A percentile compares a stretch with the other conserved stretches of the same genome.
phyloP scores from a whole-genome alignment of 35 echinoderm and acorn worm species.

The Stichopus chloronotus region DNA sequence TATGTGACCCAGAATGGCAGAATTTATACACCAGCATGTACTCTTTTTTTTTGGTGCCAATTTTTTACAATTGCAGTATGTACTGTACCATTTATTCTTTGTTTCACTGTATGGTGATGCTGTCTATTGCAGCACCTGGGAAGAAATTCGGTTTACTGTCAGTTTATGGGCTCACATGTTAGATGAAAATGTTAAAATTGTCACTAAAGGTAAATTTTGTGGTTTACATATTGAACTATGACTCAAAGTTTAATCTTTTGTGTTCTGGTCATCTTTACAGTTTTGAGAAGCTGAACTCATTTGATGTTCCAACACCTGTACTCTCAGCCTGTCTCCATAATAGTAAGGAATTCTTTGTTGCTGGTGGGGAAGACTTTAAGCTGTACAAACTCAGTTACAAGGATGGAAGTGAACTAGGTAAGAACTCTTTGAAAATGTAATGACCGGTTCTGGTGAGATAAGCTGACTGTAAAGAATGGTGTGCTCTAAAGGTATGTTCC shows the following conservation, averaged over 20 bases:
- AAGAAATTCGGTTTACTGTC: too few relatives aligned
- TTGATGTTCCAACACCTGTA: conserved; percentile 53
- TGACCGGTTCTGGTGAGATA: neutral
- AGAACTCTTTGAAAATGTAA: neutral
- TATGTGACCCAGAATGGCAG: neutral
- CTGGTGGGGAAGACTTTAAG: conserved; percentile 94
- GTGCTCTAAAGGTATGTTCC: neutral
- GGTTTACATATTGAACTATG: too few relatives aligned
- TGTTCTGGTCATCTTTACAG: conserved; percentile 25
- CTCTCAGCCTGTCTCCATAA: conserved; percentile 87
- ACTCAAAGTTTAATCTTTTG: too few relatives aligned
- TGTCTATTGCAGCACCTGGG: too few relatives aligned
- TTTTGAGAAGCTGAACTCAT: conserved; percentile 83
- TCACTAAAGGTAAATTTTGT: too few relatives aligned
- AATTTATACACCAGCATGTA: too few relatives aligned
- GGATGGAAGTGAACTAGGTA: conserved; percentile 89
- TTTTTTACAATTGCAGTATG: too few relatives aligned
- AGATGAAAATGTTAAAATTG: too few relatives aligned
- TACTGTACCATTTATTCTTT: too few relatives aligned
- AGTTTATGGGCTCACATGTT: too few relatives aligned
- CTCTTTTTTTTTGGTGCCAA: too few relatives aligned
- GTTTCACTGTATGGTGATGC: too few relatives aligned
- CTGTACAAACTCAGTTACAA: conserved; percentile 84
- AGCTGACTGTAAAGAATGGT: neutral
- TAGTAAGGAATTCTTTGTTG: conserved; percentile 80